Conservation (phyloP, 2,113 vertebrate genomes). For the Anarhynchus alexandrinus region DNA sequence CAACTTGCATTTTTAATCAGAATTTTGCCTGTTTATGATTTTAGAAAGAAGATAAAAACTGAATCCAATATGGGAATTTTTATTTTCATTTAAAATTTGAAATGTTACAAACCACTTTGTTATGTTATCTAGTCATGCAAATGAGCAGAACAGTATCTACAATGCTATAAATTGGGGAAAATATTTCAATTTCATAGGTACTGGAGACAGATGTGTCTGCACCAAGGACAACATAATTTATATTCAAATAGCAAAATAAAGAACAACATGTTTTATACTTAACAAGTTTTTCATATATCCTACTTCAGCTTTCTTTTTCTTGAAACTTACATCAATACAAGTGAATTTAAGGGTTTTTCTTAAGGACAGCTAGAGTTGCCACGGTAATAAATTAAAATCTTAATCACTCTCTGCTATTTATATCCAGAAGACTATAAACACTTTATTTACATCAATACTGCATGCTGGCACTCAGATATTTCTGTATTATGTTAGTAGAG, state of each 20-base stretch:
- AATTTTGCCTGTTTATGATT: background rate
- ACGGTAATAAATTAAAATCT: background rate
- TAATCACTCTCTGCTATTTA: background rate
- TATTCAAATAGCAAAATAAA: background rate
- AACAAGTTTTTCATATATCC: background rate
- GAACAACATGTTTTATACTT: background rate
- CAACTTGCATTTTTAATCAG: background rate
- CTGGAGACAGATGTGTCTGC: background rate
- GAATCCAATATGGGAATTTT: background rate
- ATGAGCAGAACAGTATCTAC: background rate
- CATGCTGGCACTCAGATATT: background rate
- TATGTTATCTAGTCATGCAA: background rate
- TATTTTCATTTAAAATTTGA: background rate
- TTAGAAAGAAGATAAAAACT: background rate
- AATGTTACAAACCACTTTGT: background rate
- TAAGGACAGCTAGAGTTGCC: background rate
- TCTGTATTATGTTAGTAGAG: background rate
- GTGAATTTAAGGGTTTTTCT: background rate
- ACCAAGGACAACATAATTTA: background rate
- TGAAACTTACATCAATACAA: background rate
- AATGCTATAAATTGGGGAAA: background rate
- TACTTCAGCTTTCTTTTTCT: background rate
- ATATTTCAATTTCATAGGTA: background rate
- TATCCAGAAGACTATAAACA: background rate
- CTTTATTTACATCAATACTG: background rate